Conservation (phyloP, 2,113 vertebrate species). For the Probosciger aterrimus region DNA sequence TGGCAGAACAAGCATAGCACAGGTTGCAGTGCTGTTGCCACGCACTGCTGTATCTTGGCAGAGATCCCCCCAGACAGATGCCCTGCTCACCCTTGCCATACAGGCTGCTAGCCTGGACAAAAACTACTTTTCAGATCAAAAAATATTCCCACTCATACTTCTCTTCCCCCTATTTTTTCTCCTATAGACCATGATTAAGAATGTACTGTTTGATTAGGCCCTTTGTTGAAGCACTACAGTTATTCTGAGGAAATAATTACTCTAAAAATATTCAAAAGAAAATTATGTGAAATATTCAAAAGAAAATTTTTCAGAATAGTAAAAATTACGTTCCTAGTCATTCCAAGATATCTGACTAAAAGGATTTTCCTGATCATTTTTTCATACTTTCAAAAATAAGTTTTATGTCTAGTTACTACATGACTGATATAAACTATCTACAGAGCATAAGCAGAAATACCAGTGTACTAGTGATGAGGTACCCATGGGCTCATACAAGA, state of each 20-base stretch:
- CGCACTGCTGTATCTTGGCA: not conserved
- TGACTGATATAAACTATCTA: not conserved
- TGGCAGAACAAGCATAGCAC: not conserved
- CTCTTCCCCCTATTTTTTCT: not conserved
- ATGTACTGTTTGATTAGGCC: not conserved
- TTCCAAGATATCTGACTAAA: not conserved
- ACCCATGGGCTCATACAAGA: not conserved
- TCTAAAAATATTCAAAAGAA: not conserved
- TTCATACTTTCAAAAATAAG: not conserved
- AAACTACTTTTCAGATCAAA: not conserved
- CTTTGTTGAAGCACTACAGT: not conserved
- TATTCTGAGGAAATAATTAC: not conserved
- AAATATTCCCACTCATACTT: not conserved
- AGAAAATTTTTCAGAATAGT: not conserved
- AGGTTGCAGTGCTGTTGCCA: not conserved
- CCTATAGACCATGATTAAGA: not conserved
- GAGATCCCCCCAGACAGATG: not conserved
- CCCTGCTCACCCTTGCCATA: fast-evolving
- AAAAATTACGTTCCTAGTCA: not conserved
- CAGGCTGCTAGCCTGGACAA: not conserved
- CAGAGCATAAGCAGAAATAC: not conserved
- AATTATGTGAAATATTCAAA: not conserved
- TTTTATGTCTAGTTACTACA: not conserved
- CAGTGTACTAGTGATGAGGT: not conserved
- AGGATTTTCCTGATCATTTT: not conserved